Evolutionary conservation across 2,888 invertebrate genomes (phyloP).

Genomic region (Apamea sordens): DNA sequence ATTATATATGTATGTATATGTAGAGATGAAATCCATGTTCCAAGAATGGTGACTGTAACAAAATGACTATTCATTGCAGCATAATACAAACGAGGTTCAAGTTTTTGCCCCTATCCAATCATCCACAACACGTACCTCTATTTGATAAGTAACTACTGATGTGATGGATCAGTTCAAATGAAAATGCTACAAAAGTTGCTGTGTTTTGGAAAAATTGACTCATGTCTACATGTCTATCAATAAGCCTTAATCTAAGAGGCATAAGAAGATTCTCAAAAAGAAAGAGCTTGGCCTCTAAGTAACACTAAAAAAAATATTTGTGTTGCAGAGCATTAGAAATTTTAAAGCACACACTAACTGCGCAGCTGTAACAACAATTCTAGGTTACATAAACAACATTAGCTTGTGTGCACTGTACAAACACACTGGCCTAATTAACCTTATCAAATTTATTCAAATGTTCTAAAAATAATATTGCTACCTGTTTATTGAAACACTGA

Average conservation of each 20-base stretch:
- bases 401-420: slow-evolving; percentile 2
- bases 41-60: background rate
- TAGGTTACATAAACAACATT: slow-evolving; percentile 25
- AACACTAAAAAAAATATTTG: background rate
- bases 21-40: background rate
- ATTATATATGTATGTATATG: too few species aligned
- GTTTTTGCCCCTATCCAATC: background rate
- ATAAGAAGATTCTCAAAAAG: background rate
- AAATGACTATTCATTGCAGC: background rate
- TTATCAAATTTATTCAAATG: background rate
- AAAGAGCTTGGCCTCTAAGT: background rate
- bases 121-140: background rate
- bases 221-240: background rate
- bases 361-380: background rate
- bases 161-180: background rate
- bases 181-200: background rate
- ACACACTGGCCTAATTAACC: slow-evolving; percentile 13
- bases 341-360: background rate
- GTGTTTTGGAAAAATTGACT: background rate
- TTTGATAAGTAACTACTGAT: background rate
- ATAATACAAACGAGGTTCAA: background rate
- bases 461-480: slow-evolving; percentile 31
- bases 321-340: background rate
- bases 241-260: background rate
- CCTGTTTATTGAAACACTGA: slow-evolving; percentile 6